These are phyloP conservation scores for Zosterops japonicus DNA, from an alignment of 2,113 vertebrate species.

Conservation along the genomic window DNA sequence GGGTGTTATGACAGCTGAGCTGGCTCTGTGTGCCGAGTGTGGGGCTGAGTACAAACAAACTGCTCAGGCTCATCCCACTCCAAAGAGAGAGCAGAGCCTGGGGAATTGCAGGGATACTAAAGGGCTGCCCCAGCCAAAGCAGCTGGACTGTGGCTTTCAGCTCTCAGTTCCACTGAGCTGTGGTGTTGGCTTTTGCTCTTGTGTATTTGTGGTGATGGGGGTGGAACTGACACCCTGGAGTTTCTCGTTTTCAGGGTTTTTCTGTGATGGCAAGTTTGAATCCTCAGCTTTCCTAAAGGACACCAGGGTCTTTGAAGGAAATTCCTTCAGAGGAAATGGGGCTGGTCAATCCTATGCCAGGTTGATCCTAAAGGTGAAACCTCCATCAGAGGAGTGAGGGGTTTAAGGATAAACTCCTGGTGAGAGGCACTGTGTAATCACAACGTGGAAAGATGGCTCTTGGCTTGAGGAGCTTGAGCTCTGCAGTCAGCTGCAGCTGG, in stretches of 20 bases:
- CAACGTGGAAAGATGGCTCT: neutral
- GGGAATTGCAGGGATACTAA: neutral
- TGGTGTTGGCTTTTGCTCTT: neutral
- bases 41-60: neutral
- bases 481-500: neutral
- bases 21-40: neutral
- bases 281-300: neutral
- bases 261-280: neutral
- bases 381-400: neutral
- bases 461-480: neutral
- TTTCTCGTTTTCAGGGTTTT: neutral
- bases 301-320: neutral
- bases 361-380: neutral
- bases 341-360: neutral
- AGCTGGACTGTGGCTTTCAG: neutral
- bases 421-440: neutral
- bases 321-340: neutral
- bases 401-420: neutral
- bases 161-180: neutral
- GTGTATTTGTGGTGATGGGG: neutral
- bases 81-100: neutral
- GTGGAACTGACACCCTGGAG: neutral
- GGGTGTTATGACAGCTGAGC: neutral
- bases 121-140: slow-evolving; percentile 4
- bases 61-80: neutral